Evolutionary conservation across 2,888 invertebrate species (phyloP).

Genomic region (Plagiodera versicolora): DNA sequence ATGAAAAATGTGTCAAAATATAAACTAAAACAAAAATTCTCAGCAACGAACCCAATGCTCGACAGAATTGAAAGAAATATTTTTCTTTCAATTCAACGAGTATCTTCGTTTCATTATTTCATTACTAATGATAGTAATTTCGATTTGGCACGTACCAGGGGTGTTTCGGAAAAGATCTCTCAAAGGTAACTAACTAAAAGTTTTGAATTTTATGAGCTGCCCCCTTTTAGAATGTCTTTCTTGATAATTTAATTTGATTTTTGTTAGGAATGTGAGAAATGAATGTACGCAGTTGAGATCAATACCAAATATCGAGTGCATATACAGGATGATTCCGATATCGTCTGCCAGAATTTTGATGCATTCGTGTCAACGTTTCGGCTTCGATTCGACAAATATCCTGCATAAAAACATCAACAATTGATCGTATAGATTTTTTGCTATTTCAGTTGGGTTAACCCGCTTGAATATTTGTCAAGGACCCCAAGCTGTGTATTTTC

Average conservation of each 20-base stretch:
- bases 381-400: not conserved
- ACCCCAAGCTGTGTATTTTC: constrained; percentile 46
- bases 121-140: constrained; percentile 41
- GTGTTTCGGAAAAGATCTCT: constrained; percentile 96
- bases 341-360: too few species aligned
- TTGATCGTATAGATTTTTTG: not conserved
- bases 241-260: constrained; percentile 39
- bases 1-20: constrained; percentile 12
- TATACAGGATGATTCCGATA: not conserved
- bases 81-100: too few species aligned
- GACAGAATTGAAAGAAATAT: too few species aligned
- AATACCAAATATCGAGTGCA: not conserved
- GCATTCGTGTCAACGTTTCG: not conserved
- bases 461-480: constrained; percentile 14
- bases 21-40: not conserved
- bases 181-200: constrained; percentile 81
- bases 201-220: constrained; percentile 56
- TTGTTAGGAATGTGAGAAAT: constrained; percentile 47
- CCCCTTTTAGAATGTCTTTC: constrained; percentile 56
- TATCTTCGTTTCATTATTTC: not conserved
- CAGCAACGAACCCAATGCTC: too few species aligned
- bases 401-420: not conserved
- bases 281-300: constrained; percentile 46
- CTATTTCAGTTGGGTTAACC: not conserved
- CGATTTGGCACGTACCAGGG: constrained; percentile 69